Evolutionary conservation across 2,113 vertebrate species (phyloP), one percentile per base, ranked within the genome.

Genomic region (Leucopsar rothschildi): DNA sequence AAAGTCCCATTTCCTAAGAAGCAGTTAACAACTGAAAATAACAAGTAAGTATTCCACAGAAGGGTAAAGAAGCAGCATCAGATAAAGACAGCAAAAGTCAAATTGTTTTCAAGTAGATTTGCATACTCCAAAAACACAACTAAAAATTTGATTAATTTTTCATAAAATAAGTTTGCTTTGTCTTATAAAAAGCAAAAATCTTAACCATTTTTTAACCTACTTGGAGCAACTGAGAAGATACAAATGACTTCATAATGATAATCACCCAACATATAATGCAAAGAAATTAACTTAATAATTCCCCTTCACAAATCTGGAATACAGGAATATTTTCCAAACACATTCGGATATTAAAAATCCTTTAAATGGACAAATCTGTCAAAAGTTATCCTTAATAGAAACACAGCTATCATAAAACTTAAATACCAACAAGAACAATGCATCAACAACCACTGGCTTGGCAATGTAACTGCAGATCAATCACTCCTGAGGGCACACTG

Each of bases 21-120:
- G 78, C 69, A 92, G 93, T 86, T 96, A 97, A 60, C 17, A 85
- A 76, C 23, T n/a, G 39, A 83, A 91, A 90, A 45, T 12, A 77
- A 89, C 88, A 47, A 27, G 10, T 15, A 82, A 57, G 33, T 37
- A 12, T 47, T 88, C 50, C 49, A 75, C 63, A 82, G 73, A 85
- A 29, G 59, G 50, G 40, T 79, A 66, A 76, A 96, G 24, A 71
- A 94, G 37, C 42, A 82, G 52, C 57, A 72, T 24, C 90, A 95
- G 55, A 83, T 72, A 82, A 86, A 91, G 39, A 87, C 7, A 91
- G 66, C 75, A 76, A 76, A 83, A 61, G 29, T 9, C 18, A 83
- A 65, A 44, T 49, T 57, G 1, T 81, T 29, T 85, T 69, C 35
- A 92, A 39, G 61, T 39, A 69, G 60, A 49, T 55, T 59, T 61